A percentile compares a stretch with the other conserved stretches of the same genome.
Evolutionary conservation across 2,113 vertebrate genomes (phyloP).

Genomic region (Oncorhynchus gorbuscha): DNA sequence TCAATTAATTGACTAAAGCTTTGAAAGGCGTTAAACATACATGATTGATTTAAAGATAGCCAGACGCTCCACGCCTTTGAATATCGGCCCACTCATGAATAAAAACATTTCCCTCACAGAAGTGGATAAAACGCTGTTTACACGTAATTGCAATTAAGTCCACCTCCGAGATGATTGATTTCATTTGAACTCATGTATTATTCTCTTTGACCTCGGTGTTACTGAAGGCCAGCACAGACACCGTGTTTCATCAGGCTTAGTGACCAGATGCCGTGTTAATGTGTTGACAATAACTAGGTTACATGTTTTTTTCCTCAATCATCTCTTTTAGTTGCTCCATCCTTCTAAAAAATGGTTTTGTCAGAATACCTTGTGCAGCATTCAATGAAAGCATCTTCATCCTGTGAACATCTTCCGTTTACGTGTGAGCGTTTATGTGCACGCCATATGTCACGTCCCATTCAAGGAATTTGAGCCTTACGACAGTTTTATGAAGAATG

Average conservation of each 20-base stretch:
- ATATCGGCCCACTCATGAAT: slow-evolving; percentile 3
- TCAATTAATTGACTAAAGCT: slow-evolving; percentile 4
- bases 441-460: background rate
- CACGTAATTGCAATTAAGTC: background rate
- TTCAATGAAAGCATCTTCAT: background rate
- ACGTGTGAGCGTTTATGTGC: background rate
- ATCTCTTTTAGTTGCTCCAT: background rate
- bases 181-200: background rate
- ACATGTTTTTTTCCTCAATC: background rate
- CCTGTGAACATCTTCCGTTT: background rate
- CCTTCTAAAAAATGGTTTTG: background rate
- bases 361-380: background rate
- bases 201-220: no score
- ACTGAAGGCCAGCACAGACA: no score
- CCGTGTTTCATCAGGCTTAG: background rate
- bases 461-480: background rate
- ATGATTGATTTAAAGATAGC: slow-evolving; percentile 9
- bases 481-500: slow-evolving; percentile 17
- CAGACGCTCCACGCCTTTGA: background rate
- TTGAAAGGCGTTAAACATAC: slow-evolving; percentile 1
- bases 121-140: background rate
- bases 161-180: background rate
- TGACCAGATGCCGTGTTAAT: background rate
- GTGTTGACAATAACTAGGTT: background rate
- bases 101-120: background rate